Evolutionary conservation across 2,797 vertebrate genomes (phyloP), one percentile per base, ranked within the genome.

Genomic region (Neosilurus hyrtlii): DNA sequence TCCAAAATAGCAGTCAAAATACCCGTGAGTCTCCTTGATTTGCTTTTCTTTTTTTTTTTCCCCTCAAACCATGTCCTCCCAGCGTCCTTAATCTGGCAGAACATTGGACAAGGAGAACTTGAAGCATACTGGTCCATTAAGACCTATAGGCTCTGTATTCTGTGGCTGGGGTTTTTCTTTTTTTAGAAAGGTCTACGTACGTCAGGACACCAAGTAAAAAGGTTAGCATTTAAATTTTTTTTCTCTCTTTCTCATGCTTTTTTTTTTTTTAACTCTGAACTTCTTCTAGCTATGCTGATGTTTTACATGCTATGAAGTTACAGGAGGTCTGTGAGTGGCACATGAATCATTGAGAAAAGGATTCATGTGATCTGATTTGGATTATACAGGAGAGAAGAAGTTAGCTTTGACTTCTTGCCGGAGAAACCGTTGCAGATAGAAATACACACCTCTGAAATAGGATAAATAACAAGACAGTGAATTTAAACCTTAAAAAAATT

Each of bases 161-260:
- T 67, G 16, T 52, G 52, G 75, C 63, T 72, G 54, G 83, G 68
- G 70, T 30, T 43, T 4, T 43, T 62, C 6, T 2, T 43, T 72
- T 30, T 43, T 6, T 43, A 63, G 74, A 79, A 78, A 74, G 80
- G 35, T 18, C 81, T 74, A 9, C 35, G 52, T 61, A 26, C 49
- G 35, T 86, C 68, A 6, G 80, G 89, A 89, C 87, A 61, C 20
- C 57, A 82, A 62, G 51, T 77, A 63, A 74, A 73, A 90, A 93
- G 94, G 94, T 94, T 88, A 91, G 94, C 63, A 76, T 61, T 35
- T 43, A 3, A 43, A 43, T 43, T 43, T 43, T 43, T 63, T 70
- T 59, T 1, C 49, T 4, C 49, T 56, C n/a, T 43, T 71, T 85
- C 24, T 66, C 26, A 26, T 51, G 14, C 59, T 43, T 71, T 26